Percentiles rank a stretch among this genome's conserved stretches.
phyloP scores from a whole-genome alignment of 2,797 vertebrate species.

The Lemur catta region DNA sequence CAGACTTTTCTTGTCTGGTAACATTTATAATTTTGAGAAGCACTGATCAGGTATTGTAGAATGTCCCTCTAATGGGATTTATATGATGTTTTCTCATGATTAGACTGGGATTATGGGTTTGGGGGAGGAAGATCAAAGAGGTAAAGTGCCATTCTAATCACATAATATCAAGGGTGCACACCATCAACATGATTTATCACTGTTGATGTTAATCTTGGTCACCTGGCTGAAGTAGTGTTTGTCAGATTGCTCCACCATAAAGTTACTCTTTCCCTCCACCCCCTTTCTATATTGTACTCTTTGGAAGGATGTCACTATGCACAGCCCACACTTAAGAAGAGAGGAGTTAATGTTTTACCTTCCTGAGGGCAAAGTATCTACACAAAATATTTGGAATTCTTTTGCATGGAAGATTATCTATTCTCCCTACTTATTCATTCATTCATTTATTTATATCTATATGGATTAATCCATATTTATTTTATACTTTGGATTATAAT shows the following conservation, averaged over 20 bases:
- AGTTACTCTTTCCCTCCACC: neutral
- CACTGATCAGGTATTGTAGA: neutral
- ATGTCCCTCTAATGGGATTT: neutral
- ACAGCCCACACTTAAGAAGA: neutral
- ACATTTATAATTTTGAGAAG: neutral
- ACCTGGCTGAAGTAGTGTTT: neutral
- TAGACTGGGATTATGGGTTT: neutral
- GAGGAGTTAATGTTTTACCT: neutral
- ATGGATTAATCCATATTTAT: neutral
- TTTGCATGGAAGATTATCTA: slow-evolving; percentile 12
- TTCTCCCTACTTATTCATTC: neutral
- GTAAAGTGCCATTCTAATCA: neutral
- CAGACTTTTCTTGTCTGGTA: neutral
- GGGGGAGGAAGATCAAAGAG: neutral
- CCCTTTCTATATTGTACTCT: neutral
- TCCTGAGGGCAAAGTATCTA: neutral
- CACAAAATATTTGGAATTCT: neutral
- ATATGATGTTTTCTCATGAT: neutral
- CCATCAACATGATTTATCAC: neutral
- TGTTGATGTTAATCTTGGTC: neutral
- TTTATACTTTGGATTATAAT: slow-evolving; percentile 10
- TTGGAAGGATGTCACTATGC: neutral
- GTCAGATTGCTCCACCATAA: neutral
- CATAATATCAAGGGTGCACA: neutral
- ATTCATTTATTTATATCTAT: slow-evolving; percentile 23